Evolutionary conservation across 2,113 vertebrate genomes (phyloP), one percentile per base, ranked within the genome.

Genomic region (Dolichallabes microphthalmus): DNA sequence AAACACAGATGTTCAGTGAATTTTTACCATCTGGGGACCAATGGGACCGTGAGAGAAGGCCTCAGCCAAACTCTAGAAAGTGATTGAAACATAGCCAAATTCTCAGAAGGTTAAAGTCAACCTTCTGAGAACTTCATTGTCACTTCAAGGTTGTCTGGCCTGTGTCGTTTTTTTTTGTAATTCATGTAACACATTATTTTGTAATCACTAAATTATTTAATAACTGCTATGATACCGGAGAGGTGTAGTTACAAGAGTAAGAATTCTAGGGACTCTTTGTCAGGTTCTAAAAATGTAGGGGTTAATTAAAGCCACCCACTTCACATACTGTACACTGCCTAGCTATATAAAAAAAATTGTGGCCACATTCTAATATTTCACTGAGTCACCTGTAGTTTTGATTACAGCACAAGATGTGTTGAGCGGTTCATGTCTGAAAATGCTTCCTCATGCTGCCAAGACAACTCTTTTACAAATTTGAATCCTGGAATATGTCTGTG

Each of bases 1-100:
- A 52, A 87, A 82, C 86, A 81, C 91, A 93, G 91, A 94, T 93
- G 92, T 93, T 92, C 89, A 88, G 89, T 80, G 86, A 80, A 91
- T 90, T 86, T 68, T 53, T 50, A 82, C 87, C 92, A 93, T 93
- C 92, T 93, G 92, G 52, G 75, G 88, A 82, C 82, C 0, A 5
- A 60, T 61, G 60, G 61, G 19, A 80, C 77, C 68, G 27, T n/a
- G 53, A 78, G 53, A 82, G 85, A 76, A 22, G n/a, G 53, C 57
- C n/a, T 57, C 60, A 83, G 55, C 68, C 68, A 75, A 32, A 74
- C 80, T 15, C 20, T 58, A 85, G 32, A 25, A 60, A 85, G 69
- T 52, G n/a, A 52, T 52, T 57, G 81, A 82, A 76, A 69, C 79
- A 81, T 82, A 76, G 57, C 69, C 80, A 80, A 60, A 80, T 60